Conservation (phyloP, 2,888 invertebrate species). For the Uropetala carovei region DNA sequence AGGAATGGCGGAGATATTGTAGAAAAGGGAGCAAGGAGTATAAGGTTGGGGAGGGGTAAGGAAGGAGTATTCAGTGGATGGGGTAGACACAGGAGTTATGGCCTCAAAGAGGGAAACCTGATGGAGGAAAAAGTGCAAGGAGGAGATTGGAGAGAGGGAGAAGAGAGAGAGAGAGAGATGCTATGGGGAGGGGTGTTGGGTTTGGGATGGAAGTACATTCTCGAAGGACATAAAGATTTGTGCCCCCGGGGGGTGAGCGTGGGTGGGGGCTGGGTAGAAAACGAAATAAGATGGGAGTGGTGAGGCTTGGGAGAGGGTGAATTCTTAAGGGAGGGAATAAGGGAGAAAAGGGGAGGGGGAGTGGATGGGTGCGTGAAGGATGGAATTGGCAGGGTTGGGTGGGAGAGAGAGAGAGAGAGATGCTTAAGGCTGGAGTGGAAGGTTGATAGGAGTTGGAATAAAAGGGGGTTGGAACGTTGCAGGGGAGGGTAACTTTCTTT, state of each 20-base stretch:
- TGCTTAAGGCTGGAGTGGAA: background rate
- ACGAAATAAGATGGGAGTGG: background rate
- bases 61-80: background rate
- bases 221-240: slow-evolving; percentile 28
- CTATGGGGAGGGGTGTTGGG: background rate
- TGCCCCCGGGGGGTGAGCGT: slow-evolving; percentile 15
- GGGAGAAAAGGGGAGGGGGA: background rate
- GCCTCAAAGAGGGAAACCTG: background rate
- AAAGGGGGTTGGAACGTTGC: background rate
- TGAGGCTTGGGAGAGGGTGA: background rate
- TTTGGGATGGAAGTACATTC: background rate
- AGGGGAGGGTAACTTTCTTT: no score
- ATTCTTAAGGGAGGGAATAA: background rate
- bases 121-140: background rate
- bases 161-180: background rate
- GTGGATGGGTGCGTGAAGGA: slow-evolving; percentile 18
- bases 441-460: no score
- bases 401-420: background rate
- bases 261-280: background rate
- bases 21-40: background rate
- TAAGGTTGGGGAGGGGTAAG: background rate
- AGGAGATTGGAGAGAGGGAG: background rate
- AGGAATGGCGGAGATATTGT: background rate
- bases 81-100: background rate
- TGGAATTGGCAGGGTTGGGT: background rate